A percentile compares a stretch with the other conserved stretches of the same genome.
phyloP scores from a whole-genome alignment of 2,888 invertebrate species.

The Octonoba sinensis region DNA sequence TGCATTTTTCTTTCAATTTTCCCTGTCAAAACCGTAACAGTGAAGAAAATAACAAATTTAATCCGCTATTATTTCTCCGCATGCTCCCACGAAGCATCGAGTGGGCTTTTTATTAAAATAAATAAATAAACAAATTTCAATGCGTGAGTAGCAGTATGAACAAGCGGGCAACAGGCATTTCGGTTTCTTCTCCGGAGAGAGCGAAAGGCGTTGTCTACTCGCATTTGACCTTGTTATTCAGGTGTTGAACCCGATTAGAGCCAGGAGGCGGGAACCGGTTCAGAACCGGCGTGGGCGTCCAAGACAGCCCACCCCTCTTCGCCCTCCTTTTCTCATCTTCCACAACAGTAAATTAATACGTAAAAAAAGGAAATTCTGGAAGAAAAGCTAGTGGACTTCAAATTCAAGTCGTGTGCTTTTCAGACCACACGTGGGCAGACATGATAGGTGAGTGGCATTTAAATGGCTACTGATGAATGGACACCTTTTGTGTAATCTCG shows the following conservation, averaged over 20 bases:
- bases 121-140: no score
- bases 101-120: no score
- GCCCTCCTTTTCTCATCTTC: slow-evolving; percentile 13
- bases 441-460: slow-evolving; percentile 40
- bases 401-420: slow-evolving; percentile 19
- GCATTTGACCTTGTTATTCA: slow-evolving; percentile 57
- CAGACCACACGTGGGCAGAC: slow-evolving; percentile 50
- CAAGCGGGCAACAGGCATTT: slow-evolving; percentile 13
- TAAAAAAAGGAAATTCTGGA: background rate
- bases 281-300: slow-evolving; percentile 52
- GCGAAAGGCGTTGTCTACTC: slow-evolving; percentile 50
- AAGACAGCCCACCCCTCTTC: slow-evolving; percentile 1
- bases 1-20: no score
- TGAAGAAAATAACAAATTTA: no score
- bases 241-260: slow-evolving; percentile 60
- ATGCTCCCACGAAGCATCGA: no score
- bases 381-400: slow-evolving; percentile 5
- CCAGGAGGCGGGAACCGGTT: slow-evolving; percentile 56
- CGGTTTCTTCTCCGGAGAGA: slow-evolving; percentile 35
- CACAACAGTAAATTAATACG: slow-evolving; percentile 42
- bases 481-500: no score
- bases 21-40: no score
- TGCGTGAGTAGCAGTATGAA: background rate
- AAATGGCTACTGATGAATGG: slow-evolving; percentile 10
- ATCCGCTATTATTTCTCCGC: no score